These are phyloP conservation scores for Pachypanchax playfairii DNA, from an alignment of 2,113 vertebrate genomes.

Conservation along the genomic window DNA sequence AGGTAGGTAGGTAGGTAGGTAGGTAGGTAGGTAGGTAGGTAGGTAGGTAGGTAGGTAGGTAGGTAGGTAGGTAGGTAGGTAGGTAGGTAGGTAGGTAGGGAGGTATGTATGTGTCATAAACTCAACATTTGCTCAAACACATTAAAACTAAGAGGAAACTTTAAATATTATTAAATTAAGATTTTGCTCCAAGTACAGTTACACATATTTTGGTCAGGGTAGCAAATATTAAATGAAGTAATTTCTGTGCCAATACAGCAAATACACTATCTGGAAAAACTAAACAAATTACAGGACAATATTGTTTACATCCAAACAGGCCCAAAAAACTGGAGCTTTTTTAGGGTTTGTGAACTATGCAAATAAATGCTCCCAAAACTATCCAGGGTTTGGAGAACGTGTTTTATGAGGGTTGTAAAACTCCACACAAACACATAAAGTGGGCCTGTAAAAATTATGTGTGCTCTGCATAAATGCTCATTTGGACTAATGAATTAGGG, in stretches of 20 bases:
- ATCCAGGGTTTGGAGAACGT: slow-evolving; percentile 75
- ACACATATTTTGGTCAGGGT: not conserved
- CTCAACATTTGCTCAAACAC: too few relatives aligned
- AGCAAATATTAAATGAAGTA: slow-evolving; percentile 12
- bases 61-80: too few relatives aligned
- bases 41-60: too few relatives aligned
- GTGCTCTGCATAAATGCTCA: slow-evolving; percentile 76
- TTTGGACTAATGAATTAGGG: slow-evolving; percentile 81
- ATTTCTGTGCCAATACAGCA: slow-evolving; percentile 13
- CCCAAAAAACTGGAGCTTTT: slow-evolving; percentile 63
- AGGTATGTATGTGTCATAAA: too few relatives aligned
- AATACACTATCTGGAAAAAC: slow-evolving; percentile 33
- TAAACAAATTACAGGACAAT: slow-evolving; percentile 30
- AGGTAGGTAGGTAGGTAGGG: too few relatives aligned
- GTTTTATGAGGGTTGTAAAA: slow-evolving; percentile 79
- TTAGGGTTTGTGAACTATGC: slow-evolving; percentile 75
- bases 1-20: too few relatives aligned
- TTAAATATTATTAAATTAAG: too few relatives aligned
- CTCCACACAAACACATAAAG: slow-evolving; percentile 81
- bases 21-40: too few relatives aligned
- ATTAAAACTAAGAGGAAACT: too few relatives aligned
- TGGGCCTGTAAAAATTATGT: slow-evolving; percentile 77
- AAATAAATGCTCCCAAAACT: slow-evolving; percentile 79
- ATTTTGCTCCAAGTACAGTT: not conserved
- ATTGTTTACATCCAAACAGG: slow-evolving; percentile 31